Percentiles rank a stretch among this genome's conserved stretches.
Conservation (phyloP, 2,113 vertebrate genomes). For the Micronycteris hirsuta region DNA sequence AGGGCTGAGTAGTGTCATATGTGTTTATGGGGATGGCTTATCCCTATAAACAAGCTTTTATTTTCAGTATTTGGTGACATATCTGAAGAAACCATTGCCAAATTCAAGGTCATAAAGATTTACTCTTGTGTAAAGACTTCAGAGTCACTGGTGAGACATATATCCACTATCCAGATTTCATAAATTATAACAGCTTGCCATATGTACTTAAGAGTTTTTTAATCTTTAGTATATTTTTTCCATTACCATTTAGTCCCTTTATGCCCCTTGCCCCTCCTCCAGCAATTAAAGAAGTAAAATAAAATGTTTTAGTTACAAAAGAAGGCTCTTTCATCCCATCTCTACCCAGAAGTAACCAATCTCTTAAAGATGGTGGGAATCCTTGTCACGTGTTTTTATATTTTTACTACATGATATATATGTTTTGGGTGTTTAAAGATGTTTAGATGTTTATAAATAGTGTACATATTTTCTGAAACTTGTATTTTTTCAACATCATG, state of each 20-base stretch:
- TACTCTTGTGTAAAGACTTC: background rate
- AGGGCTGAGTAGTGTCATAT: background rate
- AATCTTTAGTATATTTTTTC: background rate
- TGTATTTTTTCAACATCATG: background rate
- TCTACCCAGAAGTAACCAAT: background rate
- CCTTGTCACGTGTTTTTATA: background rate
- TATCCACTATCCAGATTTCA: background rate
- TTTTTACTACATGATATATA: background rate
- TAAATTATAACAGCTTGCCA: background rate
- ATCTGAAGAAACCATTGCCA: too few species aligned
- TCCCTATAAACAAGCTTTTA: background rate
- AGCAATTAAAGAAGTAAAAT: background rate
- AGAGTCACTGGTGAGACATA: background rate
- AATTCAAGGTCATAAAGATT: too few species aligned
- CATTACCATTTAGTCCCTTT: too few species aligned
- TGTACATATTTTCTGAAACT: background rate
- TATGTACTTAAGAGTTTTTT: background rate
- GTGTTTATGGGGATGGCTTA: background rate
- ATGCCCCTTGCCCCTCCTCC: too few species aligned
- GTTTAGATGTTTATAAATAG: background rate
- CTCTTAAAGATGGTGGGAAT: background rate
- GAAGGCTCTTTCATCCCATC: background rate
- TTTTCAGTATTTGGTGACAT: background rate
- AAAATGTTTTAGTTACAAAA: conserved; percentile 29
- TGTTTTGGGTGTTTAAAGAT: background rate